Evolutionary conservation across 2,113 vertebrate species (phyloP).

Genomic region (Notechis scutatus): DNA sequence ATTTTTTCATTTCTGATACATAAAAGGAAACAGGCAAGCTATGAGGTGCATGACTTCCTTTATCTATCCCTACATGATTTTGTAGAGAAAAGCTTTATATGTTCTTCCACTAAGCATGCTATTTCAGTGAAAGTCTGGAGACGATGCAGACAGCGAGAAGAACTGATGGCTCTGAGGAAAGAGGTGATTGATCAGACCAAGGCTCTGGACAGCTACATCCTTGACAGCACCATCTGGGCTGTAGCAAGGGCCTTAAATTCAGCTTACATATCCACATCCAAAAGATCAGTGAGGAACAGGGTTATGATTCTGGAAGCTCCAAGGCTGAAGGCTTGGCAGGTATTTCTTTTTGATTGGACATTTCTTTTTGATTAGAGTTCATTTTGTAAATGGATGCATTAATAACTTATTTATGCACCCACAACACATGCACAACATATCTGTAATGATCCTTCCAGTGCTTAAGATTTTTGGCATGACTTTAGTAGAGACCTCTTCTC

Average conservation of each 20-base stretch:
- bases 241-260: background rate
- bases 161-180: background rate
- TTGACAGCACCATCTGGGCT: background rate
- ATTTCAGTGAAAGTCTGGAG: background rate
- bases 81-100: too few relatives aligned
- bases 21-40: too few relatives aligned
- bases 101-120: too few relatives aligned
- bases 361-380: too few relatives aligned
- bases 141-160: background rate
- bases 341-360: background rate
- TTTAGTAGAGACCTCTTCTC: background rate
- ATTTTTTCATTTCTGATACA: too few relatives aligned
- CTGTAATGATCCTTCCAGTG: background rate
- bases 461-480: background rate
- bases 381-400: background rate
- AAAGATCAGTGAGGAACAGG: background rate
- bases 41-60: too few relatives aligned
- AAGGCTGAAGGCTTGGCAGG: background rate
- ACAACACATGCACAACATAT: background rate
- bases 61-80: too few relatives aligned
- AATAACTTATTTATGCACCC: background rate
- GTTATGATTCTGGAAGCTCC: background rate
- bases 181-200: background rate
- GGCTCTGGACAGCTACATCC: background rate
- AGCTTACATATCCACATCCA: background rate